phyloP scores from a whole-genome alignment of 2,888 invertebrate genomes.

The Serrognathus titanus region DNA sequence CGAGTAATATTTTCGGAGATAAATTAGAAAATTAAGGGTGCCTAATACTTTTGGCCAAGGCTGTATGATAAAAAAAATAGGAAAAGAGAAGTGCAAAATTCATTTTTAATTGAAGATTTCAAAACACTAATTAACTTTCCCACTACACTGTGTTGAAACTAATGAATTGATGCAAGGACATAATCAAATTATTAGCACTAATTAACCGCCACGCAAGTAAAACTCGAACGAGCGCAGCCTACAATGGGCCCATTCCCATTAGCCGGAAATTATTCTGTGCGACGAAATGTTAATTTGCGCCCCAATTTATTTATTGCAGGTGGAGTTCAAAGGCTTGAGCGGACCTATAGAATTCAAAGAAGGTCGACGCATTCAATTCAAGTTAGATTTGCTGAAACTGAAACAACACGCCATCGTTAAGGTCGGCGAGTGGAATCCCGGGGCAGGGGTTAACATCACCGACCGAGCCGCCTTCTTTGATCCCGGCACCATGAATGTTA shows the following conservation, averaged over 20 bases:
- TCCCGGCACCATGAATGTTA: slow-evolving; percentile 68
- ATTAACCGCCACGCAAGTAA: slow-evolving; percentile 7
- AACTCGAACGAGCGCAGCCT: neutral
- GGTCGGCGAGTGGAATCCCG: slow-evolving; percentile 73
- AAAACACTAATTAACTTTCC: too few relatives aligned
- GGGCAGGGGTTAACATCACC: slow-evolving; percentile 65
- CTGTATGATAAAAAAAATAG: too few relatives aligned
- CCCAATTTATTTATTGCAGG: slow-evolving; percentile 51
- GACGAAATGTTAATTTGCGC: neutral
- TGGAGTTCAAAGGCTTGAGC: slow-evolving; percentile 75
- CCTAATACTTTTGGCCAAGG: too few relatives aligned
- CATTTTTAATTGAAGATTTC: too few relatives aligned
- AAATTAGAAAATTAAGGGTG: too few relatives aligned
- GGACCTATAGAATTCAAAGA: slow-evolving; percentile 79
- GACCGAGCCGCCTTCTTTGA: slow-evolving; percentile 70
- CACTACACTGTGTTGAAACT: too few relatives aligned
- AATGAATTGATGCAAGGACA: too few relatives aligned
- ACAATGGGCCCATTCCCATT: too few relatives aligned
- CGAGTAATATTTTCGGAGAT: too few relatives aligned
- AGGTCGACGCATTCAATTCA: slow-evolving; percentile 70
- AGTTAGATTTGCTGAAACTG: slow-evolving; percentile 70
- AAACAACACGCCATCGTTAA: slow-evolving; percentile 71
- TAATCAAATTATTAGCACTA: neutral
- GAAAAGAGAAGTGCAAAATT: too few relatives aligned
- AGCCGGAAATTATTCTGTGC: neutral